A percentile compares a stretch with the other conserved stretches of the same genome.
Evolutionary conservation across 2,888 invertebrate species (phyloP).

Genomic region (Belgica antarctica): DNA sequence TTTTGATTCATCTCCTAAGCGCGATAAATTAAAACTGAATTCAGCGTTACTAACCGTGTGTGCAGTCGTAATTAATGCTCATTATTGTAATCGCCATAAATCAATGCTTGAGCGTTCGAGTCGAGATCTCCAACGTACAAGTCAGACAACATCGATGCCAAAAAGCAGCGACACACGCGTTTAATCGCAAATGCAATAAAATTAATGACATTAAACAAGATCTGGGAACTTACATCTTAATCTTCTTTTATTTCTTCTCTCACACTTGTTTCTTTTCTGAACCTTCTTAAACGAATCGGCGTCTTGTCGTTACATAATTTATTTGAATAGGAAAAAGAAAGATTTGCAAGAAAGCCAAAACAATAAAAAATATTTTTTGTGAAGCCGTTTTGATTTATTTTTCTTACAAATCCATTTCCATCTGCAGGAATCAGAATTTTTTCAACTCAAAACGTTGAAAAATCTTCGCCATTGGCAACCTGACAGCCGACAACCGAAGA

Average conservation of each 20-base stretch:
- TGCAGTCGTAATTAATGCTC: slow-evolving; percentile 24
- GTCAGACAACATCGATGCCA: neutral
- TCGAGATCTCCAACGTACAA: neutral
- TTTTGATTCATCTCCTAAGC: slow-evolving; percentile 17
- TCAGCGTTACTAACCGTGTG: neutral
- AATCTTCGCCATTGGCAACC: too few species aligned
- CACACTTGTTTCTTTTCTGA: too few species aligned
- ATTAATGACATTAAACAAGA: neutral
- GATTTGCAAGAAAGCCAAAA: neutral
- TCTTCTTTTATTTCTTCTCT: slow-evolving; percentile 26
- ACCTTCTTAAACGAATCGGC: too few species aligned
- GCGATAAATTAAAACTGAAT: slow-evolving; percentile 38
- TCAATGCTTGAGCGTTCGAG: neutral
- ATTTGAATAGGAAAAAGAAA: neutral
- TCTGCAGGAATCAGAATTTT: slow-evolving; percentile 21
- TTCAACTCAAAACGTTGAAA: slow-evolving; percentile 28
- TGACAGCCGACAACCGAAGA: too few species aligned
- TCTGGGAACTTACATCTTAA: slow-evolving; percentile 8
- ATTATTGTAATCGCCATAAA: neutral
- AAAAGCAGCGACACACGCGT: neutral
- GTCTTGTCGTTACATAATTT: slow-evolving; percentile 13
- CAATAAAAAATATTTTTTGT: slow-evolving; percentile 22
- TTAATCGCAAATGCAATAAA: neutral
- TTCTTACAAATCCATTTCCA: slow-evolving; percentile 20
- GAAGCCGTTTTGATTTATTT: too few species aligned